A percentile compares a stretch with the other conserved stretches of the same genome.
phyloP scores from a whole-genome alignment of 1,140 invertebrate genomes.

The Ptiloglossa arizonensis region DNA sequence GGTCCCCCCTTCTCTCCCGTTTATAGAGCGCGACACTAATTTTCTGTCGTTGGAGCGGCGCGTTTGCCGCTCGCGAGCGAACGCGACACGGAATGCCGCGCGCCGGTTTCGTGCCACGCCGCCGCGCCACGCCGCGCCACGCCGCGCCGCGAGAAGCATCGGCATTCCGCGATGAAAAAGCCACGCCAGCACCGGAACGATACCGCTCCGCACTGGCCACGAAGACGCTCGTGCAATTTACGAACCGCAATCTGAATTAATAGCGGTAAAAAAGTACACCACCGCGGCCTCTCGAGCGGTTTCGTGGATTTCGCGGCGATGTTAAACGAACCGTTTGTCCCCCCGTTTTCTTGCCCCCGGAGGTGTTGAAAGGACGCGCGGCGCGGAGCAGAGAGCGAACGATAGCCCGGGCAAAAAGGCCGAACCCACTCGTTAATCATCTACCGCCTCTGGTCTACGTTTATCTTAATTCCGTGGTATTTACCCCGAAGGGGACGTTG shows the following conservation, averaged over 20 bases:
- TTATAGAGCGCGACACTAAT: constrained; percentile 57
- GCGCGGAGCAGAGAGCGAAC: background rate
- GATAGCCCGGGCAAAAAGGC: constrained; percentile 11
- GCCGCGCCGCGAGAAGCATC: constrained; percentile 34
- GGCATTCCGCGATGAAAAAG: constrained; percentile 33
- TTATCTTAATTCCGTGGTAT: constrained; percentile 20
- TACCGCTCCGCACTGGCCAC: background rate
- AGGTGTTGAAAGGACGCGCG: constrained; percentile 42
- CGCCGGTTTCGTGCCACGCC: too few species aligned
- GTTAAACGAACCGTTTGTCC: constrained; percentile 45
- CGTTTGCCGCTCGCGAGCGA: constrained; percentile 31
- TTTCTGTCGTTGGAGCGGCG: constrained; percentile 58
- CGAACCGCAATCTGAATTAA: constrained; percentile 52
- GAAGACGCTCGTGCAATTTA: constrained; percentile 48
- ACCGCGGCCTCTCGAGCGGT: background rate
- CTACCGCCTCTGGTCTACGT: background rate
- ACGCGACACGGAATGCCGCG: constrained; percentile 52
- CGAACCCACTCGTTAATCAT: constrained; percentile 35
- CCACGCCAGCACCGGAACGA: background rate
- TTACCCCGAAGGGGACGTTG: background rate
- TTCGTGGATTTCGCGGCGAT: constrained; percentile 45
- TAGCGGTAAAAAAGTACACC: constrained; percentile 30
- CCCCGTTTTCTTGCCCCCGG: constrained; percentile 27
- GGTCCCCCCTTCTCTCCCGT: too few species aligned
- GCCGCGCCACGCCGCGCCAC: too few species aligned